These are phyloP conservation scores for Pseudomyrmex gracilis DNA, from an alignment of 1,140 invertebrate species.

Conservation along the genomic window DNA sequence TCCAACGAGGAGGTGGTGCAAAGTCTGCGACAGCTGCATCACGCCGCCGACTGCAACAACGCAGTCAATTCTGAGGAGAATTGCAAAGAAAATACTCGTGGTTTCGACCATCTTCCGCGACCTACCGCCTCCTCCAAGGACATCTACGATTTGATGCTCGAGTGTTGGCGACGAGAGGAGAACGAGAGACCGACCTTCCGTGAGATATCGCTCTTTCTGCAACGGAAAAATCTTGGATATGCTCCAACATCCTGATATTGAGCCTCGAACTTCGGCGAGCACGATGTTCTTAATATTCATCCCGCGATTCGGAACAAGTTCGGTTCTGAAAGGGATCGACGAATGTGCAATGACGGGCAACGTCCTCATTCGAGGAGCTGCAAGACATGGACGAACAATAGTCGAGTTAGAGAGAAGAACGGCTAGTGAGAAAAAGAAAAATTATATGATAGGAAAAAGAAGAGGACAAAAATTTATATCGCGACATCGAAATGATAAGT, in stretches of 20 bases:
- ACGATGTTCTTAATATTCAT: constrained; percentile 33
- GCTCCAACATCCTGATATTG: constrained; percentile 87
- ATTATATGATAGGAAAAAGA: neutral
- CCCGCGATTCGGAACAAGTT: constrained; percentile 23
- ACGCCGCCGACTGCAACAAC: constrained; percentile 79
- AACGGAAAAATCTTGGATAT: constrained; percentile 93
- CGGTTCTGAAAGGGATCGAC: constrained; percentile 9
- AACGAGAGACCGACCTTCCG: constrained; percentile 92
- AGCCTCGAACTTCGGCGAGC: constrained; percentile 37
- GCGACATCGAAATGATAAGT: constrained; percentile 56
- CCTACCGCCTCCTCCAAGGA: constrained; percentile 92
- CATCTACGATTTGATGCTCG: constrained; percentile 95
- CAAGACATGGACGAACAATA: constrained; percentile 28
- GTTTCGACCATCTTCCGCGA: constrained; percentile 89
- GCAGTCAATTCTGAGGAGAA: constrained; percentile 26
- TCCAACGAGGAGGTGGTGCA: constrained; percentile 90
- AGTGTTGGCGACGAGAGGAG: constrained; percentile 95
- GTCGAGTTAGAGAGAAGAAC: neutral
- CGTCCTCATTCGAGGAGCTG: constrained; percentile 57
- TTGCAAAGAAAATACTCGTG: constrained; percentile 56
- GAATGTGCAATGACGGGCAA: constrained; percentile 47
- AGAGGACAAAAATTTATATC: constrained; percentile 3
- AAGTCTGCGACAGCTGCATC: constrained; percentile 89
- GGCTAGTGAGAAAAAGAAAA: neutral
- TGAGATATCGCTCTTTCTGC: constrained; percentile 95